Base-by-base conservation (phyloP, 1,140 invertebrate species). In the Papilio machaon region DNA sequence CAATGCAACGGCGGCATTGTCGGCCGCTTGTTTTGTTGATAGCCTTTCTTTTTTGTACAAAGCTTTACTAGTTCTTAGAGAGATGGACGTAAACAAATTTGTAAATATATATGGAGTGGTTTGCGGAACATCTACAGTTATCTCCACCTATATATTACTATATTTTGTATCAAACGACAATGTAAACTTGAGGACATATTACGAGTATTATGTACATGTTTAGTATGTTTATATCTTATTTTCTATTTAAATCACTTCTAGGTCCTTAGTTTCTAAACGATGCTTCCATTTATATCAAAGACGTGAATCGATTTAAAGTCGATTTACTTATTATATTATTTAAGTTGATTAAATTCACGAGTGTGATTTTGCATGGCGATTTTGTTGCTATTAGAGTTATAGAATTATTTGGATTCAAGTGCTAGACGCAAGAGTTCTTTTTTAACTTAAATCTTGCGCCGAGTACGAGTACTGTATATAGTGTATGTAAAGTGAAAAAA, bases 201-300 rank as follows among this genome's bases (percentile, higher is more conserved):
- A 58, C 54, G 54, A 58, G 54, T 58, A 58, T 58, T 49, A 19
- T 81, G 81, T 85, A 84, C 81, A 86, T 84, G 82, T 81, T 76
- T 85, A 81, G 73, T 85, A 64, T 83, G 78, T 84, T 78, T 85
- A 76, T 79, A 81, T 83, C 82, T 87, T 85, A 84, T 81, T 86
- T 86, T 85, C 81, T 84, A 74, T 83, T 67, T 64, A 85, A 83
- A 87, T 87, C 82, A 85, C 64, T 86, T 81, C 80, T 90, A 91
- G 84, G 78, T 87, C 84, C 85, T 92, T 92, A 92, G 85, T 92
- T 94, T 85, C 90, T 87, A 90, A 94, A 92, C 92, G 91, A 93
- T 94, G 92, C 93, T 94, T 94, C 93, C 93, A 94, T 92, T 94
- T 89, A 94, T 94, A 94, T 94, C 93, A 94, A 94, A 94, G 93